Conservation (phyloP, 2,888 invertebrate species). For the Ophioninae sp. region DNA sequence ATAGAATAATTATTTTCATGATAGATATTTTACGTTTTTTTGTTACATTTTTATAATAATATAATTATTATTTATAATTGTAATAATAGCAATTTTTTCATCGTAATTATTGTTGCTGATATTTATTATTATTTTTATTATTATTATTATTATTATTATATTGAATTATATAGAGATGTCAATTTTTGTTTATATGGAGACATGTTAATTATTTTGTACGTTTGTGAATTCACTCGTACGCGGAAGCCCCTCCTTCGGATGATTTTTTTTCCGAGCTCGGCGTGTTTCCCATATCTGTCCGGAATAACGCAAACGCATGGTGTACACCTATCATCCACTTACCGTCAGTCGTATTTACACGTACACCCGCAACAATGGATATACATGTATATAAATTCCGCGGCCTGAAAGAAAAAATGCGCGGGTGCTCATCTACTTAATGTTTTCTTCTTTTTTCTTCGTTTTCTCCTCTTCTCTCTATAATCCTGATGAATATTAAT, state of each 20-base stretch:
- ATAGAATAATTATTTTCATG: no score
- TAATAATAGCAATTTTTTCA: no score
- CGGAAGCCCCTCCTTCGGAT: slow-evolving; percentile 18
- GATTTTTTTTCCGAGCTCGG: slow-evolving; percentile 29
- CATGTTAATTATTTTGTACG: slow-evolving; percentile 24
- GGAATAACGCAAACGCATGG: slow-evolving; percentile 49
- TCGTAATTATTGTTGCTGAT: no score
- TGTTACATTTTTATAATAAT: no score
- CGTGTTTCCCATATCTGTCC: slow-evolving; percentile 28
- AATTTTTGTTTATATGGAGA: neutral
- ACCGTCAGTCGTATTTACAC: neutral
- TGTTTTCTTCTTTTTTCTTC: slow-evolving; percentile 70
- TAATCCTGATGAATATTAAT: slow-evolving; percentile 80
- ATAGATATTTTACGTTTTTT: no score
- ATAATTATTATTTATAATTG: no score
- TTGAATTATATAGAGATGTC: no score
- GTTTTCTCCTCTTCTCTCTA: slow-evolving; percentile 70
- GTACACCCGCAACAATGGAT: neutral
- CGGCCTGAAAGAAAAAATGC: slow-evolving; percentile 24
- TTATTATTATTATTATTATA: no score
- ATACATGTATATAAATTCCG: slow-evolving; percentile 1
- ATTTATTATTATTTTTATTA: no score
- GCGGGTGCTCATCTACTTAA: slow-evolving; percentile 60
- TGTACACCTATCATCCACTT: slow-evolving; percentile 25
- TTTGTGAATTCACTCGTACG: neutral